phyloP scores from a whole-genome alignment of 2,888 invertebrate species.

The Physocephala rufipes region DNA sequence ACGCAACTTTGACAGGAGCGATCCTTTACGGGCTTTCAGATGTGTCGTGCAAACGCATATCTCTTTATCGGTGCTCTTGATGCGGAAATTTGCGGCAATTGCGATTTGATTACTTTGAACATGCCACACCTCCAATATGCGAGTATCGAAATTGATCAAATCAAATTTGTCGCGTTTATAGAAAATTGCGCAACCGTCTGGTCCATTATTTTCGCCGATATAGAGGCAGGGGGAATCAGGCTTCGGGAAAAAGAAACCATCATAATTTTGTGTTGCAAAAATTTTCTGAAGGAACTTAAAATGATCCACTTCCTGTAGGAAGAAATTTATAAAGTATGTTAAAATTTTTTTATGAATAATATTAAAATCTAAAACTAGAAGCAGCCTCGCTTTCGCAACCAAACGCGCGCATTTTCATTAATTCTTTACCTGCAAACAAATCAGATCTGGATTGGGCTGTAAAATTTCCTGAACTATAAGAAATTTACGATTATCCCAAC shows the following conservation, averaged over 20 bases:
- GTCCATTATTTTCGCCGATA: constrained; percentile 76
- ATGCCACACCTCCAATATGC: constrained; percentile 76
- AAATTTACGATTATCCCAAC: constrained; percentile 74
- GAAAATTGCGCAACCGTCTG: constrained; percentile 83
- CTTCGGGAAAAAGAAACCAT: constrained; percentile 77
- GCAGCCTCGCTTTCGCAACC: too few relatives aligned
- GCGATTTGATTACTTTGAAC: constrained; percentile 80
- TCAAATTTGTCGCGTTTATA: constrained; percentile 73
- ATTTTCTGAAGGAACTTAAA: constrained; percentile 74
- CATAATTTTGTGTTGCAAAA: constrained; percentile 73
- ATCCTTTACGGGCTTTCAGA: constrained; percentile 76
- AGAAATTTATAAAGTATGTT: constrained; percentile 4
- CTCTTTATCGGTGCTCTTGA: constrained; percentile 70
- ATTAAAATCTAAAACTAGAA: too few relatives aligned
- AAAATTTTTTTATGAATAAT: too few relatives aligned
- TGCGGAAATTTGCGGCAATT: constrained; percentile 69
- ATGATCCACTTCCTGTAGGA: constrained; percentile 76
- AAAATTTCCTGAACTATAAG: constrained; percentile 77
- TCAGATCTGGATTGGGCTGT: constrained; percentile 73
- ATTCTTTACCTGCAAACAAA: constrained; percentile 73
- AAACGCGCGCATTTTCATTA: background rate
- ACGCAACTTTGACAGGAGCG: constrained; percentile 73
- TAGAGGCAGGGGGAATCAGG: constrained; percentile 82
- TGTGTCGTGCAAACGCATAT: constrained; percentile 78
- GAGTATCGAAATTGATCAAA: constrained; percentile 69